phyloP scores from a whole-genome alignment of 53 echinoderm and acorn worm species.

The Pentamera pediparva region DNA sequence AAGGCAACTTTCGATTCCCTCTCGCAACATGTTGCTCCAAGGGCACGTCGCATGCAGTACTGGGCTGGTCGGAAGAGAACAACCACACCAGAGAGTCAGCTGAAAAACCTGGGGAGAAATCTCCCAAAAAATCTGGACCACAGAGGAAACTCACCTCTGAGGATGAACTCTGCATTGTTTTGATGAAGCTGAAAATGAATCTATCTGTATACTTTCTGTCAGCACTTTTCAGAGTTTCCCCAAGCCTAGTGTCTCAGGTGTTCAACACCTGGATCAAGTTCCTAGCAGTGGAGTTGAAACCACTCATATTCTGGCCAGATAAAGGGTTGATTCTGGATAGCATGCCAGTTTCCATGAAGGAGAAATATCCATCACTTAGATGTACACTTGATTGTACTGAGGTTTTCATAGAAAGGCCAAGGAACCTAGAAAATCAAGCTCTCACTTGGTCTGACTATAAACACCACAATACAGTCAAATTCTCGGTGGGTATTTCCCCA shows the following conservation, averaged over 20 bases:
- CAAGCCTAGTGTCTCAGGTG: constrained; percentile 21
- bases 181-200: constrained; percentile 30
- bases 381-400: constrained; percentile 34
- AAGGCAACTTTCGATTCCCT: constrained; percentile 21
- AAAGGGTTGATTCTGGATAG: constrained; percentile 12
- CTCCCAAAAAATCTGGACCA: constrained; percentile 6
- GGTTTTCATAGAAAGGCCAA: constrained; percentile 37
- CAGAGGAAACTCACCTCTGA: constrained; percentile 28
- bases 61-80: constrained; percentile 6
- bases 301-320: constrained; percentile 35
- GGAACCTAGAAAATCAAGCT: constrained; percentile 16
- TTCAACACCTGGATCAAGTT: constrained; percentile 22
- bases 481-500: constrained; percentile 37
- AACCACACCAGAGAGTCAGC: not conserved
- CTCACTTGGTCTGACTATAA: constrained; percentile 20
- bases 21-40: constrained; percentile 4
- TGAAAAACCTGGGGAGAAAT: constrained; percentile 5
- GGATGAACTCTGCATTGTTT: constrained; percentile 11
- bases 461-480: constrained; percentile 39
- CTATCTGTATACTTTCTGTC: constrained; percentile 24
- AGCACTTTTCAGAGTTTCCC: constrained; percentile 13
- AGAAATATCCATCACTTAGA: constrained; percentile 30
- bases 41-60: not conserved
- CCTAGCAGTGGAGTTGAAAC: constrained; percentile 20
- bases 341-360: constrained; percentile 31